Evolutionary conservation across 2,797 vertebrate genomes (phyloP), one percentile per base, ranked within the genome.

Genomic region (Alfaro cultratus): DNA sequence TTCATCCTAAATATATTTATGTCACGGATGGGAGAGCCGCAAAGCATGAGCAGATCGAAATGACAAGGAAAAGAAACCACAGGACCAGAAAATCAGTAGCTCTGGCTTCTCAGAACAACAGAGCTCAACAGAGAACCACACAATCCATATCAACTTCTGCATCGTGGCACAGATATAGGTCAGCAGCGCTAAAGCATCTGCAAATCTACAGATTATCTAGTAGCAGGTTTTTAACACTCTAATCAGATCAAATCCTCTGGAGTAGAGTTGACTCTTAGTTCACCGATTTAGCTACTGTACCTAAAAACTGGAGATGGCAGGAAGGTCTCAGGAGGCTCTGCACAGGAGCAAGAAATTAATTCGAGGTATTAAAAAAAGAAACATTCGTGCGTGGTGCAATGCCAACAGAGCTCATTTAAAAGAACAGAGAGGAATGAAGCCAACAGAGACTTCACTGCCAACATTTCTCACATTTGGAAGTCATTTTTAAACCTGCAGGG

Each of bases 181-280:
- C 90, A 92, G 89, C 86, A 64, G 80, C 82, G 71, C 86, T 76
- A 86, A 77, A 88, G 88, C 84, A 87, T 86, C 82, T 81, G 84
- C 82, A 91, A 92, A 91, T 89, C 92, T 87, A 82, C 85, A 91
- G 89, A 90, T 93, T 83, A 94, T 91, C 85, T 81, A 23, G 83
- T 73, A 47, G 62, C 84, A 83, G 87, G 47, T 85, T 87, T 91
- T 91, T 78, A 73, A 91, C 85, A 64, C 79, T 86, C 77, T 83
- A 76, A 91, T 90, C 87, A 89, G 78, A 86, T 49, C 88, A 91
- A 93, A 94, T 94, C 91, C 92, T 80, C 88, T 80, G 0, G 80
- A 74, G 77, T 18, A 23, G 80, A 82, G 64, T 84, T 81, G 64
- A 74, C 83, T 85, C 76, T 76, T 79, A 82, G 76, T 79, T 70